Evolutionary conservation across 1,140 invertebrate species (phyloP).

Genomic region (Phocides pigmalion): DNA sequence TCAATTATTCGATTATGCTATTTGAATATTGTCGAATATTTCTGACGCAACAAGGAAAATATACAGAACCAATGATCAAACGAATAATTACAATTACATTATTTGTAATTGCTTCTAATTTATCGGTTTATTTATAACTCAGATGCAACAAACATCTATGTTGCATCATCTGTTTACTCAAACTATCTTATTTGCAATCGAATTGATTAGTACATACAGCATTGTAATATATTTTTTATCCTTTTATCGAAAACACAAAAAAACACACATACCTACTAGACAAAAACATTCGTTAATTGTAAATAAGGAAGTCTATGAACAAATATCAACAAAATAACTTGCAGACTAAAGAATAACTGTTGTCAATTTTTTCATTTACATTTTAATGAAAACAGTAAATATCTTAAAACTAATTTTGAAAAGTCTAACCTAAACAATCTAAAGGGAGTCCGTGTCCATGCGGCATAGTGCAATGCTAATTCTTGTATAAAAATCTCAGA

Average conservation of each 20-base stretch:
- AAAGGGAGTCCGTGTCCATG: too few species aligned
- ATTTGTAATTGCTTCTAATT: conserved; percentile 30
- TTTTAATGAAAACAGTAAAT: too few species aligned
- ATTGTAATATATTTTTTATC: conserved; percentile 14
- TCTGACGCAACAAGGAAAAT: conserved; percentile 18
- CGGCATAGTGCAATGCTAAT: too few species aligned
- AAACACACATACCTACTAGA: neutral
- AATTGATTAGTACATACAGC: neutral
- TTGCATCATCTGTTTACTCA: conserved; percentile 32
- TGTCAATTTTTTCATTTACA: too few species aligned
- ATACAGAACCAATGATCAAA: conserved; percentile 20
- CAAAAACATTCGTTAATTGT: conserved; percentile 2
- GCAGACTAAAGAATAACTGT: too few species aligned
- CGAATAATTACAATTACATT: conserved; percentile 5
- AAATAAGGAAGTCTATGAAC: neutral
- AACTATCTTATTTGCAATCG: conserved; percentile 4
- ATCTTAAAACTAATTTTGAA: too few species aligned
- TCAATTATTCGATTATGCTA: too few species aligned
- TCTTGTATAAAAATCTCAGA: too few species aligned
- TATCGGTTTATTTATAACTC: conserved; percentile 13
- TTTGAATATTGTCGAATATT: too few species aligned
- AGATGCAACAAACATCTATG: conserved; percentile 31
- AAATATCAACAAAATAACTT: too few species aligned
- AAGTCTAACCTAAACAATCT: too few species aligned
- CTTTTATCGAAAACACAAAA: neutral